Conservation (phyloP, 2,888 invertebrate genomes). For the Agriopis leucophaearia region DNA sequence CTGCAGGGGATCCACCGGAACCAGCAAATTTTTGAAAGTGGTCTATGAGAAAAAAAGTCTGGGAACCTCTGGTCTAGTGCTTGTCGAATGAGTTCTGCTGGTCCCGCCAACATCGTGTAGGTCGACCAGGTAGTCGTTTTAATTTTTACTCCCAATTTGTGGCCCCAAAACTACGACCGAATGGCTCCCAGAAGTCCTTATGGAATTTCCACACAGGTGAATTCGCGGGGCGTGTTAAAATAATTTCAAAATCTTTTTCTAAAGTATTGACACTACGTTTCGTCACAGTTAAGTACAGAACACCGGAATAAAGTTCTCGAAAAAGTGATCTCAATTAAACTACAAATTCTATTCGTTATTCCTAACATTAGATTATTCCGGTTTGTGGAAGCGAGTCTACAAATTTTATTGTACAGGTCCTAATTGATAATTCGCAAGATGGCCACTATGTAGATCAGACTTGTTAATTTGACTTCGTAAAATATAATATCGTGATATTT, state of each 20-base stretch:
- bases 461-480: slow-evolving; percentile 10
- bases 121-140: too few species aligned
- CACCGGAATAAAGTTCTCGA: background rate
- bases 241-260: background rate
- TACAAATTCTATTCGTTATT: slow-evolving; percentile 7
- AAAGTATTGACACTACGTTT: background rate
- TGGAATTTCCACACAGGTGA: too few species aligned
- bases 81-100: too few species aligned
- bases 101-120: too few species aligned
- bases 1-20: too few species aligned
- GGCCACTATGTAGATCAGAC: slow-evolving; percentile 5
- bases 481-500: slow-evolving; percentile 18
- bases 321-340: background rate
- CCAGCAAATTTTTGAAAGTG: too few species aligned
- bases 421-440: slow-evolving; percentile 14
- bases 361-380: slow-evolving; percentile 7
- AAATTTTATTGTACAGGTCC: slow-evolving; percentile 3
- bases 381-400: slow-evolving; percentile 8
- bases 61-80: too few species aligned
- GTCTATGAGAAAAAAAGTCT: too few species aligned
- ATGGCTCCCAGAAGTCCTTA: too few species aligned
- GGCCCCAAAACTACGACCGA: too few species aligned
- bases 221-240: too few species aligned
- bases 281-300: background rate
- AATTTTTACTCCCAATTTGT: too few species aligned